Conservation (phyloP, 2,113 vertebrate species). For the Nematolebias whitei region DNA sequence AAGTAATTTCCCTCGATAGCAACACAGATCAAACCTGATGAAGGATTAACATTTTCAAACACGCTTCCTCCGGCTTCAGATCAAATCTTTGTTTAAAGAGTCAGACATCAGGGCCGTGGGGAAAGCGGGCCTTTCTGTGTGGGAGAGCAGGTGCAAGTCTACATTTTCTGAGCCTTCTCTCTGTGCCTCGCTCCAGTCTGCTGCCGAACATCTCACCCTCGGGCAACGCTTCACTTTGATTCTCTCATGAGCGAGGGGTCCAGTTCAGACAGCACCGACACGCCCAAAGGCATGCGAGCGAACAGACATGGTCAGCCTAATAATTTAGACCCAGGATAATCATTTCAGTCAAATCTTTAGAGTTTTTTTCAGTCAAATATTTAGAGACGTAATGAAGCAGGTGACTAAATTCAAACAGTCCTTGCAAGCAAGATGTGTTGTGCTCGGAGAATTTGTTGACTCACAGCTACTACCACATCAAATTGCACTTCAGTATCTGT, state of each 20-base stretch:
- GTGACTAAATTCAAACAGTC: too few relatives aligned
- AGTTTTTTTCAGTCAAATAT: too few relatives aligned
- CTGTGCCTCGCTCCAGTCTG: constrained; percentile 17
- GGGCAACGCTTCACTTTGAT: constrained; percentile 58
- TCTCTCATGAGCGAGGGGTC: constrained; percentile 44
- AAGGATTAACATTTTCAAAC: constrained; percentile 56
- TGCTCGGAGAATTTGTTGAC: too few relatives aligned
- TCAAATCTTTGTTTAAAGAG: constrained; percentile 58
- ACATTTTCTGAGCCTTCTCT: constrained; percentile 20
- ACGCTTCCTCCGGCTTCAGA: constrained; percentile 33
- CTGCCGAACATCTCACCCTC: constrained; percentile 46
- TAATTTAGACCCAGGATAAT: constrained; percentile 32
- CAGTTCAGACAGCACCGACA: constrained; percentile 28
- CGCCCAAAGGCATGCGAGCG: constrained; percentile 22
- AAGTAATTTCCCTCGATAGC: constrained; percentile 49
- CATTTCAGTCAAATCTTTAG: neutral
- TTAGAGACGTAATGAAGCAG: too few relatives aligned
- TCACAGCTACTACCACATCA: too few relatives aligned
- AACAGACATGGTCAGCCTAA: constrained; percentile 27
- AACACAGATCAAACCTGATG: constrained; percentile 46
- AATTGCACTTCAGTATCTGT: too few relatives aligned
- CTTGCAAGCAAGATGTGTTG: too few relatives aligned
- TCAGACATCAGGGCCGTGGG: constrained; percentile 41
- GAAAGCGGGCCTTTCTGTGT: constrained; percentile 21
- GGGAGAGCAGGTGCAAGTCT: constrained; percentile 53